These are phyloP conservation scores for Griposia aprilina DNA, from an alignment of 2,888 invertebrate genomes.

Conservation along the genomic window DNA sequence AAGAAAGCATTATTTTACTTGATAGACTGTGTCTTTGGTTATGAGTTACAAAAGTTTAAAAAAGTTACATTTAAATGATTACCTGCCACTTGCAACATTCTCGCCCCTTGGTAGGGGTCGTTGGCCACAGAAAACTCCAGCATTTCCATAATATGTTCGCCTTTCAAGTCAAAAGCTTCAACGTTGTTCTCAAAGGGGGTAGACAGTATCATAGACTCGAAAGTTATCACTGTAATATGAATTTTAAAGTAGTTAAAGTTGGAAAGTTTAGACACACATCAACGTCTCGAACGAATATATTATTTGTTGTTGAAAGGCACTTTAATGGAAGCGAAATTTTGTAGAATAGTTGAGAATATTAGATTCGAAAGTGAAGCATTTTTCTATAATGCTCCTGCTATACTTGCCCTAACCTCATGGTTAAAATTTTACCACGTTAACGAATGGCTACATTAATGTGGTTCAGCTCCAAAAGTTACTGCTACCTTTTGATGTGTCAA, in stretches of 20 bases:
- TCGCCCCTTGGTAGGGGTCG: conserved; percentile 83
- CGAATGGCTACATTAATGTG: too few relatives aligned
- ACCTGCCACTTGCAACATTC: conserved; percentile 92
- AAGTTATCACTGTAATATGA: conserved; percentile 91
- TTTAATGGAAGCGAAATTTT: conserved; percentile 4
- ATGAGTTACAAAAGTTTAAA: conserved; percentile 14
- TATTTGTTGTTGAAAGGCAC: conserved; percentile 12
- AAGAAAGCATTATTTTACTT: conserved; percentile 22
- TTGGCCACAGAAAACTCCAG: conserved; percentile 90
- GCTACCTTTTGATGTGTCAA: too few relatives aligned
- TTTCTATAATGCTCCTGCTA: background rate
- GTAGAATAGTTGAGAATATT: background rate
- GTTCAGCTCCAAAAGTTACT: too few relatives aligned
- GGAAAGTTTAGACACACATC: conserved; percentile 31
- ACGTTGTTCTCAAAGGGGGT: conserved; percentile 95
- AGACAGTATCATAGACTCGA: conserved; percentile 92
- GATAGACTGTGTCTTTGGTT: conserved; percentile 11
- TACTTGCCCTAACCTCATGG: too few relatives aligned
- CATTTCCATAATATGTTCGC: conserved; percentile 92
- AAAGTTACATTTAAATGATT: conserved; percentile 33
- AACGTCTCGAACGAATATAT: conserved; percentile 37
- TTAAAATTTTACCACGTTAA: too few relatives aligned
- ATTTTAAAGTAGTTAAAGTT: conserved; percentile 27
- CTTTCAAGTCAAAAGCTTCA: conserved; percentile 93
- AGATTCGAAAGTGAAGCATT: background rate